Evolutionary conservation across 2,888 invertebrate genomes (phyloP).

Genomic region (Heliconius ethilla): DNA sequence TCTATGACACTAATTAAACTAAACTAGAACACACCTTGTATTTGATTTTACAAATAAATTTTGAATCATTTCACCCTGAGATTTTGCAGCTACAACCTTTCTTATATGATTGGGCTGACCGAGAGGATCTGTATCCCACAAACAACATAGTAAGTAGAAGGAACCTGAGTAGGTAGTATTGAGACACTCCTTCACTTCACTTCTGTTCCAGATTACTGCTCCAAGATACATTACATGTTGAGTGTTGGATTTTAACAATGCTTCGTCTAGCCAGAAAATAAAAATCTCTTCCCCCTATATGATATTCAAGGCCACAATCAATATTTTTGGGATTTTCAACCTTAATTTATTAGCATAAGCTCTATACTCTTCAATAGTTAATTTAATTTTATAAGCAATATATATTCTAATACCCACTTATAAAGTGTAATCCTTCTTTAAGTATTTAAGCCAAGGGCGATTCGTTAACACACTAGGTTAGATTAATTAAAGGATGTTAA

Average conservation of each 20-base stretch:
- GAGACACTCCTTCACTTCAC: background rate
- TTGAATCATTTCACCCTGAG: too few relatives aligned
- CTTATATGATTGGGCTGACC: too few relatives aligned
- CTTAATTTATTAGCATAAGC: background rate
- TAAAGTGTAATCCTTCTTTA: slow-evolving; percentile 29
- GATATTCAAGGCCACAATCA: background rate
- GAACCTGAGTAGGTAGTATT: background rate
- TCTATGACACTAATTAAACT: too few relatives aligned
- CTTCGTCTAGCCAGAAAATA: background rate
- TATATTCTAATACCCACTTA: slow-evolving; percentile 21
- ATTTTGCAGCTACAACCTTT: too few relatives aligned
- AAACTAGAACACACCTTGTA: too few relatives aligned
- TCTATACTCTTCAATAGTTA: background rate
- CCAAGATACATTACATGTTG: background rate
- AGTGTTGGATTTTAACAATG: background rate
- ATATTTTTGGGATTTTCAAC: background rate
- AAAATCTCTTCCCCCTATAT: background rate
- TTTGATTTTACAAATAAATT: too few relatives aligned
- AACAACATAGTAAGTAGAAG: background rate
- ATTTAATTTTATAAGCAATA: slow-evolving; percentile 11
- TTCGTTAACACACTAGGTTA: slow-evolving; percentile 41
- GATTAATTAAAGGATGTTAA: slow-evolving; percentile 43
- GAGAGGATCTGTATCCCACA: background rate
- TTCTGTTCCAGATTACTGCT: background rate
- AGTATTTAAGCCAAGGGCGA: slow-evolving; percentile 40